phyloP scores from a whole-genome alignment of 2,113 vertebrate species.

The Urocitellus parryii region DNA sequence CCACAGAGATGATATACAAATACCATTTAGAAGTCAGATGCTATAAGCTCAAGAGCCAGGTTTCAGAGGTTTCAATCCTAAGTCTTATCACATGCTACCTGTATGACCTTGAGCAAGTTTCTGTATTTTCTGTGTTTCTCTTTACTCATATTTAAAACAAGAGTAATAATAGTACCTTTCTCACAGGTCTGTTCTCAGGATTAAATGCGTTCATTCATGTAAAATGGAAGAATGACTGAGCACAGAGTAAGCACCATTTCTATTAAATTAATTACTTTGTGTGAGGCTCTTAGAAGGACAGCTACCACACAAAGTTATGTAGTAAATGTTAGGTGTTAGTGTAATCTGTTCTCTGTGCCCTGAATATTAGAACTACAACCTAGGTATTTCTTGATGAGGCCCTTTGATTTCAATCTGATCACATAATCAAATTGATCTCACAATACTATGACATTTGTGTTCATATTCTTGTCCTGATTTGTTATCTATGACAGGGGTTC shows the following conservation, averaged over 20 bases:
- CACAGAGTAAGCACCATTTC: not conserved
- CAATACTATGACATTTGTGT: not conserved
- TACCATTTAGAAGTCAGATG: not conserved
- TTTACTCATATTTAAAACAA: not conserved
- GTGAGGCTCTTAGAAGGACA: not conserved
- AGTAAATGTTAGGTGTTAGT: slow-evolving; percentile 35
- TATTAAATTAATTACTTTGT: slow-evolving; percentile 6
- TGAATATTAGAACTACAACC: not conserved
- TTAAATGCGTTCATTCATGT: slow-evolving; percentile 1
- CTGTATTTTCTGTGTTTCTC: not conserved
- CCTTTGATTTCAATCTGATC: not conserved
- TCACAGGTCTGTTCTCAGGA: not conserved
- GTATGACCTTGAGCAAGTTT: not conserved
- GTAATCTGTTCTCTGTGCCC: not conserved
- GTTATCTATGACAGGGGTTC: not conserved
- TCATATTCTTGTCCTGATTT: slow-evolving; percentile 42
- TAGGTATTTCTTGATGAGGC: not conserved
- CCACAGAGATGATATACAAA: not conserved
- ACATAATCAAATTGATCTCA: not conserved
- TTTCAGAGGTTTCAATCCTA: not conserved
- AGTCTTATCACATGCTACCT: not conserved
- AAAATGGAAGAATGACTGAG: not conserved
- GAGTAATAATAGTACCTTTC: not conserved
- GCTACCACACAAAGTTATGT: not conserved
- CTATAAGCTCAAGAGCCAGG: not conserved